Evolutionary conservation across 2,888 invertebrate species (phyloP).

Genomic region (Anagyrus pseudococci): DNA sequence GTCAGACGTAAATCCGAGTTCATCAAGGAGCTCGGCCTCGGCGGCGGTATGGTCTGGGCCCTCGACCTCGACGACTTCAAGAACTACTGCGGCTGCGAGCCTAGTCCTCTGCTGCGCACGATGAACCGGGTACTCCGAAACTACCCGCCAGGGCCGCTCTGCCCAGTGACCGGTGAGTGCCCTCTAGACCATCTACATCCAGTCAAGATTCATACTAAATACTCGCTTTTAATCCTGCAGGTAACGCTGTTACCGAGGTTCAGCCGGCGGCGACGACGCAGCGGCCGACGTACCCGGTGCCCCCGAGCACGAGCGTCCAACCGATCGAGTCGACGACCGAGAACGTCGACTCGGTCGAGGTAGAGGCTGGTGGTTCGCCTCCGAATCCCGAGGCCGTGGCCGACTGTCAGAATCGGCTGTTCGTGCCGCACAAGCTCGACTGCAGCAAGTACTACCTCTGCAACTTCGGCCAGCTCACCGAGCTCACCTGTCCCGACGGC

Average conservation of each 20-base stretch:
- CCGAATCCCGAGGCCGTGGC: constrained; percentile 51
- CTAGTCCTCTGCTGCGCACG: constrained; percentile 79
- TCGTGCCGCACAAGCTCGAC: constrained; percentile 70
- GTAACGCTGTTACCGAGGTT: background rate
- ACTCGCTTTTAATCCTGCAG: constrained; percentile 7
- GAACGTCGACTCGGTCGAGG: constrained; percentile 51
- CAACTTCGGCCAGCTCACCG: constrained; percentile 74
- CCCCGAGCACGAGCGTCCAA: background rate
- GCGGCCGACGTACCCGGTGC: background rate
- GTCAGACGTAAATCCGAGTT: constrained; percentile 84
- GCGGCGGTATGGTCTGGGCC: constrained; percentile 91
- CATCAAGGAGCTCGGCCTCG: constrained; percentile 79
- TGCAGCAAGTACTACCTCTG: constrained; percentile 84
- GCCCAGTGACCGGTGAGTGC: constrained; percentile 62
- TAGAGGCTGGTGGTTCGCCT: constrained; percentile 47
- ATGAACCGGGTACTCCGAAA: constrained; percentile 81
- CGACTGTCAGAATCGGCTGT: constrained; percentile 67
- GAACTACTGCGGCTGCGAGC: constrained; percentile 81
- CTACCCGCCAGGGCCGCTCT: constrained; percentile 71
- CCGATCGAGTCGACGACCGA: constrained; percentile 24
- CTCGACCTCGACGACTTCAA: constrained; percentile 87
- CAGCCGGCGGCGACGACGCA: background rate
- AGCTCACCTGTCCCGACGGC: constrained; percentile 76
- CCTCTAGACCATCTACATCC: background rate
- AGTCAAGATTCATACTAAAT: background rate